These are phyloP conservation scores for Flexamia atlantica DNA, from an alignment of 2,888 invertebrate species.

Conservation along the genomic window DNA sequence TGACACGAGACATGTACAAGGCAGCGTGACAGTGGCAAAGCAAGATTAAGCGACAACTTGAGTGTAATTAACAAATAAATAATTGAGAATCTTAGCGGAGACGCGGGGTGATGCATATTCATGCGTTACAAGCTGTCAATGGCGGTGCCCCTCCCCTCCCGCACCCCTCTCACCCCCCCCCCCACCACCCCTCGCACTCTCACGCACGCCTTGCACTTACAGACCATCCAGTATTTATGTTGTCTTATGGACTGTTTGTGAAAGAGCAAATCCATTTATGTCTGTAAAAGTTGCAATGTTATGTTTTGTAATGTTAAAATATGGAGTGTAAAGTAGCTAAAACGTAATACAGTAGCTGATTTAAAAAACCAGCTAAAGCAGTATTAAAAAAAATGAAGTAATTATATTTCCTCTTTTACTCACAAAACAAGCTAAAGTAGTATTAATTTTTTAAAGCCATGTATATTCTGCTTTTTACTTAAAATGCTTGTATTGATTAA, in stretches of 20 bases:
- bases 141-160: constrained; percentile 27
- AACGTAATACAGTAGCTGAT: too few relatives aligned
- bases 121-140: constrained; percentile 54
- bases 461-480: too few relatives aligned
- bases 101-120: constrained; percentile 47
- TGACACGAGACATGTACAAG: neutral
- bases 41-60: constrained; percentile 50
- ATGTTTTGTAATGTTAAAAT: too few relatives aligned
- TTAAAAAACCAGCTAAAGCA: too few relatives aligned
- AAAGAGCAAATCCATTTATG: too few relatives aligned
- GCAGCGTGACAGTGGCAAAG: constrained; percentile 12
- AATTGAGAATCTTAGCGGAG: constrained; percentile 55
- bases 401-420: too few relatives aligned
- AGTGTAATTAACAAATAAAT: constrained; percentile 59
- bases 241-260: neutral
- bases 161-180: neutral
- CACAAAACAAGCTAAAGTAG: too few relatives aligned
- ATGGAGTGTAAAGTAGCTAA: too few relatives aligned
- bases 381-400: too few relatives aligned
- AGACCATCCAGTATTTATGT: constrained; percentile 31
- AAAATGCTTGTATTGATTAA: too few relatives aligned
- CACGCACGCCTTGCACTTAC: constrained; percentile 35
- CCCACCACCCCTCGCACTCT: constrained; percentile 22
- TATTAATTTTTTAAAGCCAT: too few relatives aligned
- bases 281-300: too few relatives aligned